Conservation (phyloP, 92 coral and sea anemone species). For the Meandrina meandrites region DNA sequence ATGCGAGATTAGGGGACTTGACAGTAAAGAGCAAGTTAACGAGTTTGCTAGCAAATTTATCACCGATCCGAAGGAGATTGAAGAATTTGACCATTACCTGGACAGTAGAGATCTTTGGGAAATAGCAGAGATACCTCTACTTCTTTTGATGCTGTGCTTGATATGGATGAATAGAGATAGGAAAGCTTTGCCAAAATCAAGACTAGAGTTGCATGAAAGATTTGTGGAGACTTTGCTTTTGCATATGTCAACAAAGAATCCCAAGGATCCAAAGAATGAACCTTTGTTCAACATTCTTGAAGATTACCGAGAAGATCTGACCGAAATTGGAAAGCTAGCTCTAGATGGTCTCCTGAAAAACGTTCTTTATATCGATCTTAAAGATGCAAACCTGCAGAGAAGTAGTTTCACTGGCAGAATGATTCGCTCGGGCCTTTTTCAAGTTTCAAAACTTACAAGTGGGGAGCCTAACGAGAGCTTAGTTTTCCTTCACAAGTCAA, state of each 20-base stretch:
- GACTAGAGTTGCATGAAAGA: conserved; percentile 8
- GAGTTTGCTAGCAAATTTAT: conserved; percentile 14
- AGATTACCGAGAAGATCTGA: neutral
- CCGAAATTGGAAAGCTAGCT: conserved; percentile 16
- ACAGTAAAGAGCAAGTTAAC: neutral
- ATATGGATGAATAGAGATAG: conserved; percentile 13
- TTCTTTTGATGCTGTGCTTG: conserved; percentile 28
- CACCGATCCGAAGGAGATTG: neutral
- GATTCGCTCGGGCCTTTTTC: conserved; percentile 18
- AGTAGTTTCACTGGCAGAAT: neutral
- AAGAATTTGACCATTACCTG: neutral
- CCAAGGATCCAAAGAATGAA: neutral
- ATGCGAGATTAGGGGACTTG: conserved; percentile 1
- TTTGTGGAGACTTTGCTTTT: conserved; percentile 17
- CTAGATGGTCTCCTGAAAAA: conserved; percentile 13
- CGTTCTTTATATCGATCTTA: conserved; percentile 18
- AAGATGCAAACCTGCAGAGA: neutral
- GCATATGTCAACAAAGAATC: neutral
- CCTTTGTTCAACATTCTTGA: neutral
- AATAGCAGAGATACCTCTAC: conserved; percentile 20
- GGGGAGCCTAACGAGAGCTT: neutral
- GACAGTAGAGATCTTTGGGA: conserved; percentile 4
- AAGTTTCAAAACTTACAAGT: neutral
- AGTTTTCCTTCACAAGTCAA: conserved; percentile 19
- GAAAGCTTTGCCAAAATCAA: conserved; percentile 14